These are phyloP conservation scores for Spinibarbus caldwelli DNA, from an alignment of 2,797 vertebrate genomes.

Conservation along the genomic window DNA sequence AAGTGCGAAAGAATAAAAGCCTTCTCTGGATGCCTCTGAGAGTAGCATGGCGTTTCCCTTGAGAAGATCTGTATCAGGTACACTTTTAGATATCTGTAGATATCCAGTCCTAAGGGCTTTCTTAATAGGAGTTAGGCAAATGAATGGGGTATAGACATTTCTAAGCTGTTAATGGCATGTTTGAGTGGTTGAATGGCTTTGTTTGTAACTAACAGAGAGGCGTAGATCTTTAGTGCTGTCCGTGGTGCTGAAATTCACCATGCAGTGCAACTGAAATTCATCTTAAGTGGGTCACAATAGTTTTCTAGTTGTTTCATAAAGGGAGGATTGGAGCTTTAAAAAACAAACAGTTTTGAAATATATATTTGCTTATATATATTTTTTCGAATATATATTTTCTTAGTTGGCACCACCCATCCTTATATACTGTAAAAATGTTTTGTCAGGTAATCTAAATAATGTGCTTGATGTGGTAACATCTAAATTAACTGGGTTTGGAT, in stretches of 20 bases:
- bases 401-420: slow-evolving; percentile 1
- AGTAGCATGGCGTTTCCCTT: slow-evolving; percentile 91
- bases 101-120: not conserved
- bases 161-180: not conserved
- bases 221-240: slow-evolving; percentile 54
- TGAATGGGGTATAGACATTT: not conserved
- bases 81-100: slow-evolving; percentile 63
- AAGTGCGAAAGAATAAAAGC: slow-evolving; percentile 64
- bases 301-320: not conserved
- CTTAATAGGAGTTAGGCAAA: not conserved
- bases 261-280: not conserved
- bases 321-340: not conserved
- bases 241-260: slow-evolving; percentile 65
- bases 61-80: slow-evolving; percentile 96
- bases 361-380: not conserved
- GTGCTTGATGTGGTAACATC: not conserved
- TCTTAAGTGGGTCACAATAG: not conserved
- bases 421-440: not conserved
- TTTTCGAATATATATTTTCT: not conserved
- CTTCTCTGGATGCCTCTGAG: slow-evolving; percentile 70
- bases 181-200: not conserved
- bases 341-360: not conserved
- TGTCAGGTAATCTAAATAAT: not conserved
- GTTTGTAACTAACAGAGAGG: not conserved
- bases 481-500: not conserved